Percentiles rank a stretch among this genome's conserved stretches.
These are phyloP conservation scores for Ferrisia virgata DNA, from an alignment of 2,888 invertebrate species.

Conservation along the genomic window DNA sequence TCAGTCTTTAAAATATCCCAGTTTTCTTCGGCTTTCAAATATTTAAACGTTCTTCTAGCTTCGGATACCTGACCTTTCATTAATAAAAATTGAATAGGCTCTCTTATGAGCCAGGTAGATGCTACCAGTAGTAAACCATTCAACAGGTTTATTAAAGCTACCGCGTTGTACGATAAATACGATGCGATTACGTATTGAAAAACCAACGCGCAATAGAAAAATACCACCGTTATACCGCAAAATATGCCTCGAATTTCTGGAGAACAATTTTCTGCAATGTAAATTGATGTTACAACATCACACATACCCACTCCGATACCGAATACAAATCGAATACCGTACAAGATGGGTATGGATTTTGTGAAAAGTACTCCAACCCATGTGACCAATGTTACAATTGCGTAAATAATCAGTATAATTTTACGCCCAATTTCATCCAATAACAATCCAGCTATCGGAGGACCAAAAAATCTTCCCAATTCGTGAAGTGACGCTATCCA, in stretches of 20 bases:
- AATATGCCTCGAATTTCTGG: conserved; percentile 48
- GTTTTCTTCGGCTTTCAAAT: not conserved
- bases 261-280: conserved; percentile 49
- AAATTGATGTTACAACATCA: conserved; percentile 48
- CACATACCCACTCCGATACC: conserved; percentile 49
- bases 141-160: conserved; percentile 47
- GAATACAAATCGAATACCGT: conserved; percentile 48
- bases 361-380: not conserved
- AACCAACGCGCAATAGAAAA: conserved; percentile 49
- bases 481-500: conserved; percentile 19
- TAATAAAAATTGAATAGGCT: conserved; percentile 49
- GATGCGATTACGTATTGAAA: conserved; percentile 48
- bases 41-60: not conserved
- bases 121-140: conserved; percentile 46
- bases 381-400: not conserved
- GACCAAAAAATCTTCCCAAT: not conserved
- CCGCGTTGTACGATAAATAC: conserved; percentile 47
- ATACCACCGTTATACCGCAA: conserved; percentile 48
- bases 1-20: not conserved
- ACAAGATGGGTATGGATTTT: conserved; percentile 39
- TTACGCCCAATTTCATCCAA: conserved; percentile 10
- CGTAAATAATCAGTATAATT: not conserved
- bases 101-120: conserved; percentile 47
- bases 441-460: not conserved
- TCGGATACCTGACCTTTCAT: not conserved